A percentile compares a stretch with the other conserved stretches of the same genome.
These are phyloP conservation scores for Proterorhinus semilunaris DNA, from an alignment of 2,113 vertebrate genomes.

Conservation along the genomic window DNA sequence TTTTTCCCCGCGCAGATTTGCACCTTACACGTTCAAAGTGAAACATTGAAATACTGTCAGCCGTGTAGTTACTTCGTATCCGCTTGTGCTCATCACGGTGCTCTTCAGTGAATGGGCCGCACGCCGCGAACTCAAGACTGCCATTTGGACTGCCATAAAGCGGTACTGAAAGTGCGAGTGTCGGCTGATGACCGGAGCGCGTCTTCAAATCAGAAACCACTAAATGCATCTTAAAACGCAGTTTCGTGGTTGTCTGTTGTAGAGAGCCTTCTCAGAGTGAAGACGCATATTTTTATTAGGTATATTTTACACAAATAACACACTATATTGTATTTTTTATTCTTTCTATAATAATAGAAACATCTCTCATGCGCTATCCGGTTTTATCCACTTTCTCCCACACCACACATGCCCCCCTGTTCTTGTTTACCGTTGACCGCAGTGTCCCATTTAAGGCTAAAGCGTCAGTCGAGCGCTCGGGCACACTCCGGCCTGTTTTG, in stretches of 20 bases:
- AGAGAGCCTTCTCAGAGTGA: too few relatives aligned
- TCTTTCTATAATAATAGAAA: background rate
- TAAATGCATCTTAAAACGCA: slow-evolving; percentile 16
- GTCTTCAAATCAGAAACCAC: slow-evolving; percentile 24
- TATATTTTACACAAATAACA: too few relatives aligned
- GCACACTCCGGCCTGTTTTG: slow-evolving; percentile 20
- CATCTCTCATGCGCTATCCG: background rate
- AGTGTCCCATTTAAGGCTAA: slow-evolving; percentile 1
- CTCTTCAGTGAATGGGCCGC: slow-evolving; percentile 6
- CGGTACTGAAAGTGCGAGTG: too few relatives aligned
- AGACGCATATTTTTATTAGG: too few relatives aligned
- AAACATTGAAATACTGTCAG: slow-evolving; percentile 29
- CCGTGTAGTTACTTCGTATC: slow-evolving; percentile 4
- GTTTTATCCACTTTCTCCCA: background rate
- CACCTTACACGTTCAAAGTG: background rate
- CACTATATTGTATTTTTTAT: background rate
- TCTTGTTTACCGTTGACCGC: slow-evolving; percentile 23
- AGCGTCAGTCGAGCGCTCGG: background rate
- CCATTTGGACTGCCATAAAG: slow-evolving; percentile 12
- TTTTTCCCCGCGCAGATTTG: background rate
- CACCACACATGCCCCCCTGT: slow-evolving; percentile 1
- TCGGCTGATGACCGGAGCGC: too few relatives aligned
- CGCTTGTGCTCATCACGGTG: slow-evolving; percentile 11
- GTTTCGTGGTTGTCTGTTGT: background rate
- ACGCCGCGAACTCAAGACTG: slow-evolving; percentile 11